These are phyloP conservation scores for Pegoplata infirma DNA, from an alignment of 2,888 invertebrate genomes.

Conservation along the genomic window DNA sequence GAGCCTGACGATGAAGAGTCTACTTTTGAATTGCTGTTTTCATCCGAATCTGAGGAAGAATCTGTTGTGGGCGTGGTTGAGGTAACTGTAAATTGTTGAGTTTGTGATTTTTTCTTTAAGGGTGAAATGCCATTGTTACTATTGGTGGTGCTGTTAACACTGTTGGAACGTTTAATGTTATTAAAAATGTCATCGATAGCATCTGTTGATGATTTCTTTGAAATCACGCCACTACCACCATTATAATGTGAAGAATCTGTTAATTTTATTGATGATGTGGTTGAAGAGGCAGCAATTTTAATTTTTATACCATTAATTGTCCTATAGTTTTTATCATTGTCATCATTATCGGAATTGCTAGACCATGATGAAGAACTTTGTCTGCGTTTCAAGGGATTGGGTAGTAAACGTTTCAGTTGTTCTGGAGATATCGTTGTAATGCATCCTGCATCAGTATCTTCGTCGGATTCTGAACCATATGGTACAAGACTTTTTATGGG, in stretches of 20 bases:
- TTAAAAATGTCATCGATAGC: conserved; percentile 73
- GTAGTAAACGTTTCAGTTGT: conserved; percentile 49
- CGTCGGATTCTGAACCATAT: conserved; percentile 81
- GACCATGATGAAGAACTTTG: conserved; percentile 61
- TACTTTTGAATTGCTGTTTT: conserved; percentile 45
- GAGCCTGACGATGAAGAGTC: too few relatives aligned
- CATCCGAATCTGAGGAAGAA: conserved; percentile 57
- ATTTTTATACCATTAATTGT: conserved; percentile 51
- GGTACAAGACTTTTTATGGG: conserved; percentile 79
- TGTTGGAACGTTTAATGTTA: conserved; percentile 62
- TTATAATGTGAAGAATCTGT: conserved; percentile 58
- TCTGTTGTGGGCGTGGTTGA: conserved; percentile 64
- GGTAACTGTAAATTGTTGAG: conserved; percentile 55
- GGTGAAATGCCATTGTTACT: conserved; percentile 28
- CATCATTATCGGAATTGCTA: conserved; percentile 57
- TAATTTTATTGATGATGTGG: conserved; percentile 31
- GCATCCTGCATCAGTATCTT: conserved; percentile 65
- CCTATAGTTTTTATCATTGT: conserved; percentile 54
- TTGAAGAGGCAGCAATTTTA: conserved; percentile 54
- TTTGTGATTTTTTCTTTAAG: conserved; percentile 63
- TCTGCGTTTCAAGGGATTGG: conserved; percentile 68
- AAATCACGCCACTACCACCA: conserved; percentile 55
- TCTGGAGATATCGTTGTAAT: conserved; percentile 26
- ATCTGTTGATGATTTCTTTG: conserved; percentile 70
- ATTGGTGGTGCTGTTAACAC: conserved; percentile 28